phyloP scores from a whole-genome alignment of 2,888 invertebrate genomes.

The Drosophila nigritarsus region DNA sequence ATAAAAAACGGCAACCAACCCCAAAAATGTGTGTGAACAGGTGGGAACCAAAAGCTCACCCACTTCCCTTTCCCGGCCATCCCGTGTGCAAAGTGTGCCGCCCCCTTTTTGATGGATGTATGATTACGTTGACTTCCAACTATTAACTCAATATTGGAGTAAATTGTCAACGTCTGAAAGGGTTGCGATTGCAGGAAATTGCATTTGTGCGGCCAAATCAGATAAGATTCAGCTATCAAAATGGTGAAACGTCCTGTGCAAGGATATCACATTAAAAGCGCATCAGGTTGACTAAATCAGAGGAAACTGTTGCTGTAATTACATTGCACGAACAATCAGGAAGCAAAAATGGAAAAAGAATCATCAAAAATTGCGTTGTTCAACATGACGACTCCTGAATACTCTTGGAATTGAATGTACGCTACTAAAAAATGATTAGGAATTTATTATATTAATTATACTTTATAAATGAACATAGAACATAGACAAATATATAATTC shows the following conservation, averaged over 20 bases:
- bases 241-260: slow-evolving; percentile 25
- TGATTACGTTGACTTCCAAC: slow-evolving; percentile 69
- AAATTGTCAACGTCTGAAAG: slow-evolving; percentile 63
- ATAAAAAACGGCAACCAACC: slow-evolving; percentile 27
- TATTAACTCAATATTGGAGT: slow-evolving; percentile 79
- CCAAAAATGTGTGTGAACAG: slow-evolving; percentile 58
- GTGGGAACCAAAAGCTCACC: slow-evolving; percentile 52
- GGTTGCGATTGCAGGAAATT: slow-evolving; percentile 79
- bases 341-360: slow-evolving; percentile 23
- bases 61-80: not conserved
- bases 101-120: slow-evolving; percentile 24
- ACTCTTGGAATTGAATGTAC: not conserved
- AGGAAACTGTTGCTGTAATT: slow-evolving; percentile 77
- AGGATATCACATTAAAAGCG: slow-evolving; percentile 80
- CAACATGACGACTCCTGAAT: not conserved
- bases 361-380: not conserved
- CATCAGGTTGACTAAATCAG: slow-evolving; percentile 54
- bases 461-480: no score
- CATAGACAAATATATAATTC: not conserved
- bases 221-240: slow-evolving; percentile 59
- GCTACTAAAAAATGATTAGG: not conserved
- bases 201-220: slow-evolving; percentile 76
- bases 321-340: slow-evolving; percentile 51
- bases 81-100: slow-evolving; percentile 9
- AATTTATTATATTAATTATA: not conserved